phyloP scores from a whole-genome alignment of 2,113 vertebrate species.

The Daboia siamensis region DNA sequence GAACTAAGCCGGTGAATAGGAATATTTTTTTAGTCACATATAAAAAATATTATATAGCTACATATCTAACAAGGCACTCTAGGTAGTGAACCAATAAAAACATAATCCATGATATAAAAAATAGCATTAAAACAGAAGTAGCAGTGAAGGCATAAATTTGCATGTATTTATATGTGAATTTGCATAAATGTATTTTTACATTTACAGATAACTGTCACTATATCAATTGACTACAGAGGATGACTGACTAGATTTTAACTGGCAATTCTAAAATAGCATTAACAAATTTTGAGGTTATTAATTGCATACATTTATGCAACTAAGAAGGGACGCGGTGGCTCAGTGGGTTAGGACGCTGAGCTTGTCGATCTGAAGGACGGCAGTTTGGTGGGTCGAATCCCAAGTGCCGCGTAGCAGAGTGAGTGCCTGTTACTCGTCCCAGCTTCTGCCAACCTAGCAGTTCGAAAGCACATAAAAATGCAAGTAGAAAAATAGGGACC shows the following conservation, averaged over 20 bases:
- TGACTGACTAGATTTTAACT: neutral
- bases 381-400: too few species aligned
- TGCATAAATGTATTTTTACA: neutral
- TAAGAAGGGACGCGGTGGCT: too few species aligned
- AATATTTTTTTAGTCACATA: neutral
- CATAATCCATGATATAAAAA: neutral
- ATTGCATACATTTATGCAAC: slow-evolving; percentile 7
- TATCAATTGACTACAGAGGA: neutral
- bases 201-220: neutral
- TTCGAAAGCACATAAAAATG: too few species aligned
- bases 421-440: too few species aligned
- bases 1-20: neutral
- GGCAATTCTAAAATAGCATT: neutral
- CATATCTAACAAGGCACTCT: neutral
- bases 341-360: too few species aligned
- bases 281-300: neutral
- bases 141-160: neutral
- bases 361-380: too few species aligned
- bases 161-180: neutral
- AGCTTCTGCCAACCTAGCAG: too few species aligned
- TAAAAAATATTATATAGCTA: neutral
- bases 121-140: neutral
- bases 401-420: too few species aligned
- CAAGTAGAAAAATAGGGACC: too few species aligned
- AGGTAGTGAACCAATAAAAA: neutral